Percentiles rank a stretch among this genome's conserved stretches.
Conservation (phyloP, 92 coral and sea anemone genomes). For the Muricea muricata region DNA sequence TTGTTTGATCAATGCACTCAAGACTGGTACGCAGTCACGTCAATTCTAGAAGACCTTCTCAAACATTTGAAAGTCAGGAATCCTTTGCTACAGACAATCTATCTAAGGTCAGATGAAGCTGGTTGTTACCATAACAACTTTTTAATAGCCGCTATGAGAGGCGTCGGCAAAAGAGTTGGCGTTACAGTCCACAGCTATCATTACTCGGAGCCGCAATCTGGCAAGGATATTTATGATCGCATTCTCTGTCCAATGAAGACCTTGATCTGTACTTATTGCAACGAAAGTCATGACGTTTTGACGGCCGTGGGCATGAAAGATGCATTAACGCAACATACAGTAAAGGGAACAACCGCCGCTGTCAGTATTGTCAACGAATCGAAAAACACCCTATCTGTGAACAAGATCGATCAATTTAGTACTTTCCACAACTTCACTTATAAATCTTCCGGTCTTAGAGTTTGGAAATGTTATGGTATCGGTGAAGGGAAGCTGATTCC, state of each 20-base stretch:
- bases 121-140: conserved; percentile 75
- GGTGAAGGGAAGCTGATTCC: conserved; percentile 70
- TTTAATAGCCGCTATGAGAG: conserved; percentile 64
- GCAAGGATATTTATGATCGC: conserved; percentile 74
- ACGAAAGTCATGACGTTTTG: conserved; percentile 76
- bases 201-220: conserved; percentile 79
- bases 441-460: conserved; percentile 67
- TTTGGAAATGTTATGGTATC: conserved; percentile 73
- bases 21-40: conserved; percentile 77
- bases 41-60: conserved; percentile 71
- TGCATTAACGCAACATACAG: conserved; percentile 66
- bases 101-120: conserved; percentile 74
- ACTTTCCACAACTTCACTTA: conserved; percentile 66
- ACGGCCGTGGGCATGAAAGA: conserved; percentile 74
- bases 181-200: conserved; percentile 66
- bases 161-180: conserved; percentile 63
- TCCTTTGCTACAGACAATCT: conserved; percentile 54
- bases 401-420: conserved; percentile 55
- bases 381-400: conserved; percentile 47
- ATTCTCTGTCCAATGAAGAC: conserved; percentile 77
- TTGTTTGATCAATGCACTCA: conserved; percentile 77
- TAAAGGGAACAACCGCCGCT: conserved; percentile 79
- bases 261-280: conserved; percentile 70
- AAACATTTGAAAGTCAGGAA: conserved; percentile 56
- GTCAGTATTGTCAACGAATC: conserved; percentile 64